Evolutionary conservation across 2,888 invertebrate species (phyloP), one percentile per base, ranked within the genome.

Genomic region (Cepaea hortensis): DNA sequence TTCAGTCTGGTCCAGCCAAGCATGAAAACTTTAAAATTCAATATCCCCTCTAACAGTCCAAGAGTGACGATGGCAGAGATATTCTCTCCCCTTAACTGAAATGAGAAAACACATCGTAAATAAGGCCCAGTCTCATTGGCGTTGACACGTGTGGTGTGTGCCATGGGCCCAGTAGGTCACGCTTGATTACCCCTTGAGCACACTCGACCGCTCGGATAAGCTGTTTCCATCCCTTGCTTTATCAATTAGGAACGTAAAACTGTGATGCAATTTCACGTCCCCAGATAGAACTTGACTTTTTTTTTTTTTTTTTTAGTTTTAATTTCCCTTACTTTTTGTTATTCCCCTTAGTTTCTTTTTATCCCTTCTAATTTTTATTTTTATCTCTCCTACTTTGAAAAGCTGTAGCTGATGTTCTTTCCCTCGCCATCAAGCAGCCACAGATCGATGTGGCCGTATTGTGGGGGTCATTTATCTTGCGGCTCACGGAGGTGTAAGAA

Each of bases 21-120:
- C 86, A 81, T 86, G 86, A 86, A 82, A 86, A 82, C 86, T 86
- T 86, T 77, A 86, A 86, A 86, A 86, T 86, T 82, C 86, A 86
- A 86, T 86, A 82, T 86, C 85, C 81, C 85, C 75, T 65, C 50
- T 76, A 84, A 80, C 84, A 76, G 46, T n/a, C 70, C 50, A 77
- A 85, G 79, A 68, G 77, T 85, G 77, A 70, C 85, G 77, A 77
- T 77, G 48, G 77, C 79, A 46, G n/a, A 77, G 85, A 85, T 77
- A 77, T 85, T 77, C 65, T 77, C 79, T 85, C 79, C 79, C 76
- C n/a, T 76, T 65, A 65, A 50, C 85, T 76, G 55, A 85, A 85
- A 85, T 85, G 85, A 85, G 79, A 85, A 85, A 85, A 85, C 76
- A 85, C 85, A 85, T 85, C 85, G 85, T 85, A 85, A 85, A 85